Percentiles rank a stretch among this genome's conserved stretches.
These are phyloP conservation scores for Rhinichthys osculus DNA, from an alignment of 2,797 vertebrate genomes.

Conservation along the genomic window DNA sequence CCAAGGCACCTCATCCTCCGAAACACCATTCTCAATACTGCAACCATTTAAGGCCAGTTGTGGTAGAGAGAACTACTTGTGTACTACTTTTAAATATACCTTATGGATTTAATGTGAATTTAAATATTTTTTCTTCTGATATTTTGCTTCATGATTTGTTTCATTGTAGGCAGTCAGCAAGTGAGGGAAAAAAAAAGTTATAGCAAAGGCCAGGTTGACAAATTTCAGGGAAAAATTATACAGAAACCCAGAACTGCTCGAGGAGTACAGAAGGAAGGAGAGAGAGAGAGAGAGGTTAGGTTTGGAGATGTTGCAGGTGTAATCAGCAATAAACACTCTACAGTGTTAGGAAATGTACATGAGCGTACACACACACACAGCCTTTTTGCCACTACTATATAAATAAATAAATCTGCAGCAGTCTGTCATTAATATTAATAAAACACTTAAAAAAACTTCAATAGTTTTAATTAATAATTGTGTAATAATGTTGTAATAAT, in stretches of 20 bases:
- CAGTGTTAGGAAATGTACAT: background rate
- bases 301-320: background rate
- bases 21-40: no score
- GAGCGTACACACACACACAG: background rate
- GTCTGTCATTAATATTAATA: background rate
- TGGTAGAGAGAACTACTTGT: no score
- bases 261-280: constrained; percentile 28
- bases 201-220: constrained; percentile 45
- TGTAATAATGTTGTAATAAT: no score
- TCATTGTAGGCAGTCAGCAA: constrained; percentile 43
- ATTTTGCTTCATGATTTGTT: constrained; percentile 31
- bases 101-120: background rate
- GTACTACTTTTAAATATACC: background rate
- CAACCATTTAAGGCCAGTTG: no score
- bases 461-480: no score
- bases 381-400: background rate
- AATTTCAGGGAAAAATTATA: constrained; percentile 36
- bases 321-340: background rate
- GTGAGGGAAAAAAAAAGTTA: constrained; percentile 38
- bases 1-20: no score
- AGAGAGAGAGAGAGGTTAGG: constrained; percentile 19
- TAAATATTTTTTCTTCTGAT: background rate
- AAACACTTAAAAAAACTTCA: no score
- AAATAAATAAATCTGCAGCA: background rate
- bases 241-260: constrained; percentile 38